Conservation (phyloP, 2,888 invertebrate genomes). For the Ecliptopera silaceata region DNA sequence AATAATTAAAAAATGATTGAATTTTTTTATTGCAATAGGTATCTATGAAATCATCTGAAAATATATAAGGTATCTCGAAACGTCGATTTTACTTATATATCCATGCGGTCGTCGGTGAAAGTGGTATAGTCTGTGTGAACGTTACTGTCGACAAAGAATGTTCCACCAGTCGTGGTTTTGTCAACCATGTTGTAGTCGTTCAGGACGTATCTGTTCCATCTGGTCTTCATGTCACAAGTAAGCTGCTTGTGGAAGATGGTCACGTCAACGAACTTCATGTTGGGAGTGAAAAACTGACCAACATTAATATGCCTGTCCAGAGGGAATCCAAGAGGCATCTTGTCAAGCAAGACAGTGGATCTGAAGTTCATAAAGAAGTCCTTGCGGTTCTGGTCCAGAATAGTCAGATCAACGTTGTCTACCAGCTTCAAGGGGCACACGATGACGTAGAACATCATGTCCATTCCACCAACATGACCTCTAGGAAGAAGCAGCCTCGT, state of each 20-base stretch:
- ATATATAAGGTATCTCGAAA: neutral
- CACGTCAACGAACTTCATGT: slow-evolving; percentile 86
- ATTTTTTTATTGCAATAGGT: slow-evolving; percentile 27
- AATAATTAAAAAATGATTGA: neutral
- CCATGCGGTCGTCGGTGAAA: slow-evolving; percentile 7
- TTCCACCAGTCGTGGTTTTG: slow-evolving; percentile 54
- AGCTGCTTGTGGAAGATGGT: slow-evolving; percentile 85
- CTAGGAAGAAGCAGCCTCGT: slow-evolving; percentile 87
- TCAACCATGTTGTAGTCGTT: slow-evolving; percentile 61
- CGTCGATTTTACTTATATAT: slow-evolving; percentile 8
- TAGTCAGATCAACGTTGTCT: slow-evolving; percentile 61
- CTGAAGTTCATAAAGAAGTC: slow-evolving; percentile 69
- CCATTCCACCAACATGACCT: slow-evolving; percentile 86
- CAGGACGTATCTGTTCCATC: slow-evolving; percentile 68
- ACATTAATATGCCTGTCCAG: slow-evolving; percentile 86
- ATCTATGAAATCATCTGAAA: slow-evolving; percentile 13
- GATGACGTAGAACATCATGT: slow-evolving; percentile 85
- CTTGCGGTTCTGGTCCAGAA: slow-evolving; percentile 73
- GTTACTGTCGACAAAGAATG: slow-evolving; percentile 59
- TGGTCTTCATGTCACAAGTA: slow-evolving; percentile 69
- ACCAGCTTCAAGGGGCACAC: slow-evolving; percentile 80
- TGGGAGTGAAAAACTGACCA: slow-evolving; percentile 84
- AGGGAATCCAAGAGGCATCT: slow-evolving; percentile 87
- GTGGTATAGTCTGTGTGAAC: slow-evolving; percentile 37
- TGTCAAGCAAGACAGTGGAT: slow-evolving; percentile 79